Percentiles rank a stretch among this genome's conserved stretches.
These are phyloP conservation scores for Hylomyscus alleni DNA, from an alignment of 2,797 vertebrate genomes.

Conservation along the genomic window DNA sequence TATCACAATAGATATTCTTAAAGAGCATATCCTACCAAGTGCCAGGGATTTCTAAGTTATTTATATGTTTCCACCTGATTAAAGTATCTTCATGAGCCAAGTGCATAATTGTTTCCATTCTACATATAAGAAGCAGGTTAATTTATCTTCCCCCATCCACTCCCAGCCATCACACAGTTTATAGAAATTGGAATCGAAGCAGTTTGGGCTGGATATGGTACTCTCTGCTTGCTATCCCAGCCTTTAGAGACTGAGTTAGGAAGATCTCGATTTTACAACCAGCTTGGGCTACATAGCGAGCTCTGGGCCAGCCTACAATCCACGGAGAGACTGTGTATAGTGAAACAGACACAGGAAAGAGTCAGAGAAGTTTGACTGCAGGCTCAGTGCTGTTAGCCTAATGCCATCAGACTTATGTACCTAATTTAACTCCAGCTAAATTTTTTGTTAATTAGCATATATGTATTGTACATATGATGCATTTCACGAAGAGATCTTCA, in stretches of 20 bases:
- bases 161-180: neutral
- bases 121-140: constrained; percentile 10
- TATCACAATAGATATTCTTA: neutral
- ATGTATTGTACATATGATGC: neutral
- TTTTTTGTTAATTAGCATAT: neutral
- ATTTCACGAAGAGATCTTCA: neutral
- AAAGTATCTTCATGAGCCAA: neutral
- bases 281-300: neutral
- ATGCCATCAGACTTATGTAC: neutral
- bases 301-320: neutral
- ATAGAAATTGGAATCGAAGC: neutral
- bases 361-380: neutral
- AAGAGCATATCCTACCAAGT: constrained; percentile 26
- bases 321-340: neutral
- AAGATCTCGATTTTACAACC: too few species aligned
- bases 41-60: neutral
- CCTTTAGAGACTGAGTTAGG: neutral
- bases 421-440: constrained; percentile 41
- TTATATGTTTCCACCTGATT: neutral
- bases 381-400: neutral
- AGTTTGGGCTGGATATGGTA: neutral
- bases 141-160: neutral
- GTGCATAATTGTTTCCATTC: neutral
- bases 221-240: neutral
- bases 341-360: neutral